phyloP scores from a whole-genome alignment of 1,140 invertebrate species.

The Meloidogyne chitwoodi region DNA sequence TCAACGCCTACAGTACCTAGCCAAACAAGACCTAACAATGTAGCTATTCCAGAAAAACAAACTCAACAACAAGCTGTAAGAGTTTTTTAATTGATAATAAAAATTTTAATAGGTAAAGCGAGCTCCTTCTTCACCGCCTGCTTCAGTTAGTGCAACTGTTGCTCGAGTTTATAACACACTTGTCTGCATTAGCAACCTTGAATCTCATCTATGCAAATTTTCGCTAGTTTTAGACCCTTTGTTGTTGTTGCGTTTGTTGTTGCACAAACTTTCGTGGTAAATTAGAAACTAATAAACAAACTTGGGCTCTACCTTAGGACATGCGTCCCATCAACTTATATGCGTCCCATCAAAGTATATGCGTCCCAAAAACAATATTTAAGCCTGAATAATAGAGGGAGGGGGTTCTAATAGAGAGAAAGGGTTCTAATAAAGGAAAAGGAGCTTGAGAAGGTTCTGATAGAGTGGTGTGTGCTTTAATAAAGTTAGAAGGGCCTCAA shows the following conservation, averaged over 20 bases:
- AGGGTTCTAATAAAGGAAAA: too few species aligned
- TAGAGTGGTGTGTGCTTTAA: too few species aligned
- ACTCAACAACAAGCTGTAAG: background rate
- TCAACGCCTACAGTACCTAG: background rate
- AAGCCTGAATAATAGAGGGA: too few species aligned
- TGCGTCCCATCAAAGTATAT: too few species aligned
- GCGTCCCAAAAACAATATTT: too few species aligned
- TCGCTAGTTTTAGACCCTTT: conserved; percentile 56
- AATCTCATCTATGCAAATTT: conserved; percentile 57
- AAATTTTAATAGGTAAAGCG: background rate
- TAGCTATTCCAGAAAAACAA: background rate
- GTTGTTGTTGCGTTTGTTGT: conserved; percentile 49
- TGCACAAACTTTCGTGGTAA: conserved; percentile 54
- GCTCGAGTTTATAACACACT: conserved; percentile 6
- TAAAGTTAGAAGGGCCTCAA: too few species aligned
- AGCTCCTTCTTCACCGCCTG: background rate
- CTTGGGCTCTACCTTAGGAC: too few species aligned
- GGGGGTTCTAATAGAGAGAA: too few species aligned
- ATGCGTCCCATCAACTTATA: too few species aligned
- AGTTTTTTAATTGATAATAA: background rate
- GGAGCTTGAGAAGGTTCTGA: too few species aligned
- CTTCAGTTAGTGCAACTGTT: conserved; percentile 8
- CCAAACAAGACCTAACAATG: background rate
- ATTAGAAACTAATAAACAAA: background rate
- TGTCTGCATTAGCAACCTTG: conserved; percentile 43